Evolutionary conservation across 2,113 vertebrate genomes (phyloP), one percentile per base, ranked within the genome.

Genomic region (Cyanocitta stelleri): DNA sequence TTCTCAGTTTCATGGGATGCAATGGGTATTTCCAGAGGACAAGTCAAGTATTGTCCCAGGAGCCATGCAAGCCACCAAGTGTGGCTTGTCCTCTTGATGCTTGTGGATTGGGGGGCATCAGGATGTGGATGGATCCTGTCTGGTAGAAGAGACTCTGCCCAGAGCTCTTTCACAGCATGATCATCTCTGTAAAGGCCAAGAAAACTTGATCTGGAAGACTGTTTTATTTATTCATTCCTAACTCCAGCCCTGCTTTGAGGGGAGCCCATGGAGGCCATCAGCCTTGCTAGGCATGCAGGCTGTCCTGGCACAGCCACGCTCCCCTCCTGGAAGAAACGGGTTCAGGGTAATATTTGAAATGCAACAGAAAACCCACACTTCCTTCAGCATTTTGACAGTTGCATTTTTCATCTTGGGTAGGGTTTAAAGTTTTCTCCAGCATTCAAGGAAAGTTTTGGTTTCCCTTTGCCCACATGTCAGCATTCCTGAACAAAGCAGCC

Each of bases 401-500:
- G 52, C 32, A n/a, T 92, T 94, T 94, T 94, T 91, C 30, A 16
- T 93, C 48, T 63, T 51, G 56, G 72, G 68, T 58, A 63, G 56
- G 49, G 75, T 91, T 93, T 61, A 55, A 95, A 96, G 33, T 67
- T 87, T 91, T 96, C 56, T 93, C 86, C 66, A 85, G 49, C 10
- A 21, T 94, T 95, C 62, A 95, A 49, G 91, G 84, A 85, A 93
- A 95, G 3, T n/a, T 89, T 86, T 95, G 89, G 73, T 93, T 93
- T 96, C 58, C 81, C 71, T 86, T 97, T 97, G 89, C 93, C 90
- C 79, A 91, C 94, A 90, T 72, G 72, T 92, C 81, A 87, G 75
- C 83, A 95, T 95, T 95, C 91, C 72, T 95, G 77, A 80, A 71
- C 85, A 94, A 72, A 95, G 85, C 85, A 90, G 80, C 90, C 90